Base-by-base conservation (phyloP, 2,888 invertebrate genomes). In the Tigriopus californicus region DNA sequence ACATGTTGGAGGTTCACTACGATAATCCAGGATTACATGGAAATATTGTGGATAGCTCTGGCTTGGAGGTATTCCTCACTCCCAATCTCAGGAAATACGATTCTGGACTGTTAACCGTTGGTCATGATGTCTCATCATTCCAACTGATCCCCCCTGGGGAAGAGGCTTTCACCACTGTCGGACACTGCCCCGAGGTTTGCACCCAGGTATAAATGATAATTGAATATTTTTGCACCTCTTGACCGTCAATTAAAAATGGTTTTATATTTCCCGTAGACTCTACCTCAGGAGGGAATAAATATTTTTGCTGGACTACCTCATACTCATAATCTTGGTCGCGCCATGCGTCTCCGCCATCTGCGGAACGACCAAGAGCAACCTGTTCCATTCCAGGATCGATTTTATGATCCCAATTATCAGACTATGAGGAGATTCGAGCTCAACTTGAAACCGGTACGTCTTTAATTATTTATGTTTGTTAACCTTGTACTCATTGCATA, bases 351-450 rank as follows among this genome's bases (percentile, higher is more conserved):
- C 60, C 79, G 85, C 57, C 88, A 88, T 67, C 75, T 88, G 56
- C 75, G 88, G 54, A 79, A 80, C 25, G 83, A 81, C 42, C 77
- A 79, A 62, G 89, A 89, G 71, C 69, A 89, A 55, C 78, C 80
- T 1, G 20, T 52, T 20, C 22, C 61, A 11, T 58, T 62, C 18
- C 42, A 59, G 54, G 63, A 64, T 49, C 52, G 42, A 44, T 79
- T 81, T 62, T 90, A 86, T 67, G 88, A 90, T 67, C 84, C 83
- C 61, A 83, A 84, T 64, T 88, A 85, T 67, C 89, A 90, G 67
- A 86, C 88, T 70, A 80, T 84, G 4, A 77, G 85, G 33, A 78
- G 81, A 3, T 75, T 89, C 46, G 79, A 79, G 12, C 85, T 86
- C 20, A 46, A 46, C 13, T 11, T 56, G 5, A 42, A 25, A 46